Conservation (phyloP, 2,113 vertebrate genomes). For the Isurus oxyrinchus region DNA sequence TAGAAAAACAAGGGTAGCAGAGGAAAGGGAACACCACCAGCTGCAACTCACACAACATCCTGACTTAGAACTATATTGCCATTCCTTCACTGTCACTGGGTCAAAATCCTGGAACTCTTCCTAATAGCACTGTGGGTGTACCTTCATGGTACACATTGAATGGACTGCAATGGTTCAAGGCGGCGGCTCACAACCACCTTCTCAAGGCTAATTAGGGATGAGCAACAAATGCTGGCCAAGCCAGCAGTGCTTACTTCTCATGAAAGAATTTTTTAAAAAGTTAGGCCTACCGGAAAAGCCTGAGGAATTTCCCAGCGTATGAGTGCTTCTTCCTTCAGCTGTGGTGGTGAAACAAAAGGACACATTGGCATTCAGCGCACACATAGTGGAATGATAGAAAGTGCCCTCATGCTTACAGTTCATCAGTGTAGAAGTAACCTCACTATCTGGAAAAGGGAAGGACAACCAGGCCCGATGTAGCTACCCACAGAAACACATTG, state of each 20-base stretch:
- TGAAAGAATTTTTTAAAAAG: too few species aligned
- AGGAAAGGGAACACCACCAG: neutral
- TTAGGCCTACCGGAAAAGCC: neutral
- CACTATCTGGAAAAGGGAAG: neutral
- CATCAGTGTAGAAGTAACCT: neutral
- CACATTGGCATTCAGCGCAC: neutral
- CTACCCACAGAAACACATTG: neutral
- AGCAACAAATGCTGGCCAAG: too few species aligned
- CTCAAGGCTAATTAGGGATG: neutral
- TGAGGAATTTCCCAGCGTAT: neutral
- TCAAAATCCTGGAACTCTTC: neutral
- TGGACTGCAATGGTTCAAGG: neutral
- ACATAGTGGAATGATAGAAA: neutral
- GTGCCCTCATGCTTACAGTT: neutral
- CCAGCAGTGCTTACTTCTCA: too few species aligned
- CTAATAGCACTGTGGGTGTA: neutral
- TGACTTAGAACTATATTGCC: neutral
- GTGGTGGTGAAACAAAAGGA: neutral
- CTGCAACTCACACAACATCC: too few species aligned
- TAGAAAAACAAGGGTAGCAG: neutral
- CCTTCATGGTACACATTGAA: neutral
- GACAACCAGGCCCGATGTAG: neutral
- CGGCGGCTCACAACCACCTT: neutral
- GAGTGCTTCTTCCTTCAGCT: neutral
- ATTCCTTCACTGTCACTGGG: too few species aligned